Evolutionary conservation across 2,797 vertebrate genomes (phyloP), one percentile per base, ranked within the genome.

Genomic region (Peromyscus nudipes): DNA sequence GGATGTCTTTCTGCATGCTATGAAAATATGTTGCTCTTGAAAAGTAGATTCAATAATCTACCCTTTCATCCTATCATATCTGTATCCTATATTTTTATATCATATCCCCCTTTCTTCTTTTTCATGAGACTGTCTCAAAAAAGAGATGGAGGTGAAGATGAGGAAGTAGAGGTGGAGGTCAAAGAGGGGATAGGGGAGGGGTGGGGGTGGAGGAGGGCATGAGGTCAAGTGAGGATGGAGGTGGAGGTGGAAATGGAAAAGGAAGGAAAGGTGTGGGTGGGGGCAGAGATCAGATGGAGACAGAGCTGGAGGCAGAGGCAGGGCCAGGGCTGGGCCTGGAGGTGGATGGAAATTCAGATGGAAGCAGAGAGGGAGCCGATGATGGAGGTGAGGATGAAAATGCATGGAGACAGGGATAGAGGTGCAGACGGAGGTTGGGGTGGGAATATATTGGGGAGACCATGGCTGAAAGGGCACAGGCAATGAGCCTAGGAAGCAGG

Each of bases 321-420:
- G 34, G 27, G n/a, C 69, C 19, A 40, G 34, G 34, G 67, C 69
- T 37, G 69, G 62, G 81, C 10, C 83, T 67, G 19, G 19, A 9
- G 29, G 62, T 13, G 82, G 82, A 34, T 34, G 62, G 82, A 46
- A 23, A 64, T 84, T 84, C 27, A 65, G 4, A 69, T 23, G 27
- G 46, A 10, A 7, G n/a, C n/a, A 17, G 43, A 3, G 37, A 43
- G 16, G 2, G n/a, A 13, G 21, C 16, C 19, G 12, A 11, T 0
- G 7, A 0, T 19, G 25, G 31, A 27, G 1, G 9, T 5, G 10
- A 12, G 23, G 5, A 4, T 3, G 27, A 21, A 19, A 40, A 27
- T 1, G 11, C 25, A 7, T 29, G 57, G 27, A 16, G 76, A 4
- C 14, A 43, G 21, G 34, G 23, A 0, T 12, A 1, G 43, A 7